Conservation (phyloP, 2,888 invertebrate species). For the Reticulitermes lucifugus region DNA sequence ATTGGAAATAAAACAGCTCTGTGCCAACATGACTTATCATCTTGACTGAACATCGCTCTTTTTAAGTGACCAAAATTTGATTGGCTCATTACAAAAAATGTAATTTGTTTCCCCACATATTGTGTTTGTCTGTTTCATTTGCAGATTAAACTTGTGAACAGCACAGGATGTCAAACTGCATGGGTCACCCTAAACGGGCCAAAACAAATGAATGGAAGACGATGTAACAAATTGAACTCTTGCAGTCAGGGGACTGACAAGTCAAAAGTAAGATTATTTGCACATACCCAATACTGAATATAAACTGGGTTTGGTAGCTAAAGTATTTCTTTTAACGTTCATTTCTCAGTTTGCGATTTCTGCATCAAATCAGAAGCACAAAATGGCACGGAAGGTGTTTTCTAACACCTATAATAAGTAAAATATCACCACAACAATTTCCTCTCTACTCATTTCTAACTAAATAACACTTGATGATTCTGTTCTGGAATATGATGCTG, state of each 20-base stretch:
- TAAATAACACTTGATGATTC: too few species aligned
- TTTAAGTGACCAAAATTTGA: slow-evolving; percentile 27
- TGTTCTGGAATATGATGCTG: too few species aligned
- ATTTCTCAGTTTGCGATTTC: not conserved
- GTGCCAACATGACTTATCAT: slow-evolving; percentile 36
- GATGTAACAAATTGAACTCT: not conserved
- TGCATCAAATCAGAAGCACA: not conserved
- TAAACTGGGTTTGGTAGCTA: not conserved
- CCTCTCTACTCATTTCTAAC: not conserved
- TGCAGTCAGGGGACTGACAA: not conserved
- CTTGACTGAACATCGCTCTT: slow-evolving; percentile 24
- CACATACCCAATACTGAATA: not conserved
- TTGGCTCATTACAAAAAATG: slow-evolving; percentile 31
- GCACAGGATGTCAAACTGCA: slow-evolving; percentile 15
- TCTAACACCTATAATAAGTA: too few species aligned
- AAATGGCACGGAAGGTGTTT: not conserved
- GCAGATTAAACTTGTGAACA: not conserved
- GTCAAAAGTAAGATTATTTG: not conserved
- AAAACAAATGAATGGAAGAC: not conserved
- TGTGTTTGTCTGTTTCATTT: slow-evolving; percentile 13
- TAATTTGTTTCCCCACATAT: not conserved
- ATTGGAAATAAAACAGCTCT: slow-evolving; percentile 28
- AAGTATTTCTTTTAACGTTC: not conserved
- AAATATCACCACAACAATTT: not conserved
- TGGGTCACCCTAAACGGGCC: not conserved